phyloP scores from a whole-genome alignment of 2,113 vertebrate species.

The Martes martes region DNA sequence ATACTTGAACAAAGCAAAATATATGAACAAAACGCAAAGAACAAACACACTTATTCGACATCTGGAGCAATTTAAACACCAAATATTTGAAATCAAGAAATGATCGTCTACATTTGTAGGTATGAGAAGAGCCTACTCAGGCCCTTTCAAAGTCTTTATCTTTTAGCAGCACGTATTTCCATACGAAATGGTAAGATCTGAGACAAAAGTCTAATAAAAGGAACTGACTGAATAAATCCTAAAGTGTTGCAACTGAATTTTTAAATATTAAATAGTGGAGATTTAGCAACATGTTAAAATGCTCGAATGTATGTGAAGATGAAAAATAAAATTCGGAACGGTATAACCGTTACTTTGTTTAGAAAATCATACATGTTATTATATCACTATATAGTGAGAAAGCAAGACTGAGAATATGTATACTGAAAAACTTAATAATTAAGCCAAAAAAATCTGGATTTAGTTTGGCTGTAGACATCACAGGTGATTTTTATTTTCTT shows the following conservation, averaged over 20 bases:
- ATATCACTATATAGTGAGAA: not conserved
- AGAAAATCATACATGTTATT: not conserved
- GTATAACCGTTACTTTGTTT: not conserved
- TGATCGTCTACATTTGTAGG: not conserved
- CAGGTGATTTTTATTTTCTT: not conserved
- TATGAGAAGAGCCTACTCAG: not conserved
- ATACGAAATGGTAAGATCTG: not conserved
- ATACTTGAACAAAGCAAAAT: not conserved
- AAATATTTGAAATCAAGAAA: not conserved
- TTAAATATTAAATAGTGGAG: not conserved
- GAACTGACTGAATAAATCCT: not conserved
- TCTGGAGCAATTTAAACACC: not conserved
- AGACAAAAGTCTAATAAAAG: not conserved
- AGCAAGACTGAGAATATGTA: not conserved
- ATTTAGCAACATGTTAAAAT: not conserved
- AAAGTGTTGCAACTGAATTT: not conserved
- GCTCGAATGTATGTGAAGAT: not conserved
- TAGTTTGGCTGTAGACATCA: not conserved
- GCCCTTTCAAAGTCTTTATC: not conserved
- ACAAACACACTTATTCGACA: not conserved
- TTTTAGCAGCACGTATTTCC: not conserved
- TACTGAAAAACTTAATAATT: not conserved
- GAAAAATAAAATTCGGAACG: not conserved
- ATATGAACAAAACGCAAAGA: not conserved
- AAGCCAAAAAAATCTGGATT: not conserved